Evolutionary conservation across 30 jellyfish, hydroid and myxozoan genomes (phyloP).

Genomic region (Rhopilema esculentum): DNA sequence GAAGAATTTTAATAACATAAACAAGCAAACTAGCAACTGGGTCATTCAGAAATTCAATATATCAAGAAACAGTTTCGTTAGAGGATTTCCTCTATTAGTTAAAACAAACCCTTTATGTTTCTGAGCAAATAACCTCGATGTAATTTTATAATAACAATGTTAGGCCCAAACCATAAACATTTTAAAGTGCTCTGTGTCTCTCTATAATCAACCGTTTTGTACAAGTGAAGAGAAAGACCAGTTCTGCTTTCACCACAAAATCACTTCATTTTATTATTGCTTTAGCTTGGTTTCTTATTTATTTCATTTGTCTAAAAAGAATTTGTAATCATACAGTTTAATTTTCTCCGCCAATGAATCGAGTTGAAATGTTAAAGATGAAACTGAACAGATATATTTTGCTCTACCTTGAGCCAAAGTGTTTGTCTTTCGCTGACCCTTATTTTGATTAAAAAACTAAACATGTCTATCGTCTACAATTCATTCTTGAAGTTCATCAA

Average conservation of each 20-base stretch:
- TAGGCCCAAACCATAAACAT: constrained; percentile 5
- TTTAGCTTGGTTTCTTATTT: too few relatives aligned
- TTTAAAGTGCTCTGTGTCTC: too few relatives aligned
- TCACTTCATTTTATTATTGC: too few relatives aligned
- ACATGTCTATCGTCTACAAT: background rate
- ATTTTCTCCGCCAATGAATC: background rate
- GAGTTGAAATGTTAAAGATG: background rate
- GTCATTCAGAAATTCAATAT: background rate
- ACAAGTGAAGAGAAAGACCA: background rate
- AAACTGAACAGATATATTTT: too few relatives aligned
- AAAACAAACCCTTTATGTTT: background rate
- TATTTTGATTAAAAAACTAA: too few relatives aligned
- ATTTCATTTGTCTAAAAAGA: too few relatives aligned
- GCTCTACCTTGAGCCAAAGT: too few relatives aligned
- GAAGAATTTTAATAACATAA: too few relatives aligned
- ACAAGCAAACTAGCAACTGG: background rate
- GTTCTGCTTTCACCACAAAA: background rate
- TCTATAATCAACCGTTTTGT: too few relatives aligned
- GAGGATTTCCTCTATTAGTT: background rate
- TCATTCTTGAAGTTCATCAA: too few relatives aligned
- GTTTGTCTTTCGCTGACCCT: background rate
- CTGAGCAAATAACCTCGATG: background rate
- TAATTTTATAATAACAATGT: background rate
- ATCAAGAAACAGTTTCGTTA: background rate
- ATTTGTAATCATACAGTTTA: too few relatives aligned